A percentile compares a stretch with the other conserved stretches of the same genome.
These are phyloP conservation scores for Araneus ventricosus DNA, from an alignment of 1,140 invertebrate species.

Conservation along the genomic window DNA sequence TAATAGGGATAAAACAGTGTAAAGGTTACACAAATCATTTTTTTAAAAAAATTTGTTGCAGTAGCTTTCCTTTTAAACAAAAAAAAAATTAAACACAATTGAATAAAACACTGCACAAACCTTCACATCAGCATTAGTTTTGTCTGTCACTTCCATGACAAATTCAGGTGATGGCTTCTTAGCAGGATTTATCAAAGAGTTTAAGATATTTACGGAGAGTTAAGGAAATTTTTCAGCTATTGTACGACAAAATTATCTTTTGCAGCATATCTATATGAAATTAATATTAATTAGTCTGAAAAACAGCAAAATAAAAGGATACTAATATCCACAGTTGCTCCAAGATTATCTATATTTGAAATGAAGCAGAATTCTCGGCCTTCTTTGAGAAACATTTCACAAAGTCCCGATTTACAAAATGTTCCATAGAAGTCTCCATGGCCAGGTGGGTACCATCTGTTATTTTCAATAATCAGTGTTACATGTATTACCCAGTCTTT, in stretches of 20 bases:
- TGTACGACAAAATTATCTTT: background rate
- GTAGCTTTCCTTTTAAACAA: no score
- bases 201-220: slow-evolving; percentile 85
- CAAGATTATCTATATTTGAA: slow-evolving; percentile 99
- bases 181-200: slow-evolving; percentile 82
- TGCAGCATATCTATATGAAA: background rate
- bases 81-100: no score
- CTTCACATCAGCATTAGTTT: slow-evolving; percentile 99
- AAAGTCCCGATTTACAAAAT: slow-evolving; percentile 95
- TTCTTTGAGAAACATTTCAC: slow-evolving; percentile 92
- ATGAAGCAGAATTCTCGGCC: slow-evolving; percentile 97
- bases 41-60: no score
- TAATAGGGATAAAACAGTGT: no score
- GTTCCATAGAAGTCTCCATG: slow-evolving; percentile 99
- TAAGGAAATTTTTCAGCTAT: background rate
- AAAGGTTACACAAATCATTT: no score
- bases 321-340: slow-evolving; percentile 97
- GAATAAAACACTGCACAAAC: slow-evolving; percentile 80
- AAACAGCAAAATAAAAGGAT: slow-evolving; percentile 74
- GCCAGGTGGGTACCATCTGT: slow-evolving; percentile 98
- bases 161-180: slow-evolving; percentile 87
- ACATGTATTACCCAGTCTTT: no score
- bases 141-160: slow-evolving; percentile 99
- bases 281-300: background rate
- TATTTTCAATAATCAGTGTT: slow-evolving; percentile 71